Evolutionary conservation across 2,888 invertebrate species (phyloP).

Genomic region (Tryphoninae sp.): DNA sequence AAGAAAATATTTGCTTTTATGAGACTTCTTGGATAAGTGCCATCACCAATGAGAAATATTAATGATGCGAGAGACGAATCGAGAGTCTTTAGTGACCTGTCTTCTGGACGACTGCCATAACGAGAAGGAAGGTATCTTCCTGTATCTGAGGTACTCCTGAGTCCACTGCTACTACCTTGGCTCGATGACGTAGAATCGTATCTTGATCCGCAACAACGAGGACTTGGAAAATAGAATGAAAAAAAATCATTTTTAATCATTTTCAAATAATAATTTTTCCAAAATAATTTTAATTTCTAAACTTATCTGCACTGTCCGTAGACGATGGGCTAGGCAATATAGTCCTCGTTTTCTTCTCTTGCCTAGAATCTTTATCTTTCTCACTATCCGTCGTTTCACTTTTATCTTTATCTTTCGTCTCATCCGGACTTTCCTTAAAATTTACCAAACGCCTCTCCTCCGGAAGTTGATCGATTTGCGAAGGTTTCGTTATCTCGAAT

Average conservation of each 20-base stretch:
- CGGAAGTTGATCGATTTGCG: constrained; percentile 56
- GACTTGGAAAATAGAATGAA: constrained; percentile 65
- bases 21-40: constrained; percentile 37
- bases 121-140: constrained; percentile 66
- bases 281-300: constrained; percentile 11
- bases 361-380: constrained; percentile 51
- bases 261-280: background rate
- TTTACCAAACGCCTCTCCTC: constrained; percentile 46
- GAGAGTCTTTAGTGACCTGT: constrained; percentile 67
- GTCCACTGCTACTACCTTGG: constrained; percentile 63
- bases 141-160: constrained; percentile 57
- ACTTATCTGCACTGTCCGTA: constrained; percentile 62
- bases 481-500: constrained; percentile 62
- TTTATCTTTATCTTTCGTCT: constrained; percentile 35
- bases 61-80: constrained; percentile 38
- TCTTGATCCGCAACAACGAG: constrained; percentile 72
- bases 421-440: constrained; percentile 42
- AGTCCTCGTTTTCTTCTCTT: constrained; percentile 70
- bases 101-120: constrained; percentile 70
- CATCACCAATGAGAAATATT: constrained; percentile 35
- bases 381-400: constrained; percentile 56
- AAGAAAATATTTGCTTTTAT: constrained; percentile 33
- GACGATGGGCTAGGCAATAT: constrained; percentile 56
- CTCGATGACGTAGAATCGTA: constrained; percentile 61
- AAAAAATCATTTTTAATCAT: constrained; percentile 8